Base-by-base conservation (phyloP, 2,797 vertebrate species). In the Gorsachius magnificus region DNA sequence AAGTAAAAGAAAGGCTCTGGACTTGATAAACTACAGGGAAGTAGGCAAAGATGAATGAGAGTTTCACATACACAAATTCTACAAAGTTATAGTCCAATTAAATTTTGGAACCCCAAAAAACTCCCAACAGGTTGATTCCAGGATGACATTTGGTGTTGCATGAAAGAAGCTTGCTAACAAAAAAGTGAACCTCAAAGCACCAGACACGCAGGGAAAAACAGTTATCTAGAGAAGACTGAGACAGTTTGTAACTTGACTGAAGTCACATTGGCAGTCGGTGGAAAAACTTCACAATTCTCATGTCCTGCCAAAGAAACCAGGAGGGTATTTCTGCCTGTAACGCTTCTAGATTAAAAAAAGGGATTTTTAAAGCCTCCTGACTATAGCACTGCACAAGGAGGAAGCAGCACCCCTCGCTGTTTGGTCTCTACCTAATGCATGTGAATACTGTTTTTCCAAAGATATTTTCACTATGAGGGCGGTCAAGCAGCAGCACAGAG, bases 371-470 rank as follows among this genome's bases (percentile, higher is more conserved):
- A n/a, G 36, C n/a, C 36, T 51, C 35, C 29, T 3, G 25, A 13
- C 28, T 22, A 33, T 1, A 6, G 35, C 48, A 18, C 26, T 6
- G 22, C 0, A 0, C 38, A 56, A 51, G 11, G 28, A 43, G 3
- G 36, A 12, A 14, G 66, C 13, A 7, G 28, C 28, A 8, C 33
- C 9, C 13, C 36, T 41, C 5, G 1, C 51, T 33, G 10, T 6
- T 29, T 24, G 48, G 28, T 60, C 14, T 60, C 51, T 28, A 24
- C 10, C 24, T 12, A 25, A 14, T 5, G 0, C 24, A 21, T 16
- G 1, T 0, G 4, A 26, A 56, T 1, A 9, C 10, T 11, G 22
- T 15, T 53, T 63, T 35, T n/a, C 20, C 43, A 41, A 20, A 43
- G 28, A 6, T 17, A 36, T 56, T 74, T 38, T 7, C 74, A 41